A percentile compares a stretch with the other conserved stretches of the same genome.
phyloP scores from a whole-genome alignment of 2,888 invertebrate genomes.

The Cylloceria caligata region DNA sequence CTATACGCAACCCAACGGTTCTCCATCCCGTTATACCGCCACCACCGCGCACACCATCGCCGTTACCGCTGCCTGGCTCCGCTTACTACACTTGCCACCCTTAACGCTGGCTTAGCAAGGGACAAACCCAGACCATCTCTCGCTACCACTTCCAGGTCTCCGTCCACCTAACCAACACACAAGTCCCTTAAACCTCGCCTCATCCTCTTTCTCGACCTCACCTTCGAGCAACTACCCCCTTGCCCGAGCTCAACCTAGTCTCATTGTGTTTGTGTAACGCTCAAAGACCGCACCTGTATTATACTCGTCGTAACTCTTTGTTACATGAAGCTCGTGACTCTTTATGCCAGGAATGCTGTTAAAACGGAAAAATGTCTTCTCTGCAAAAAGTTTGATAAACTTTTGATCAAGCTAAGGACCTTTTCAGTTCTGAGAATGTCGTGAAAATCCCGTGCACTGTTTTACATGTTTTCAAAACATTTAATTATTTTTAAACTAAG shows the following conservation, averaged over 20 bases:
- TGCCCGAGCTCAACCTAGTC: constrained; percentile 73
- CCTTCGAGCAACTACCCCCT: constrained; percentile 41
- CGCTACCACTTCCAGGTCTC: constrained; percentile 61
- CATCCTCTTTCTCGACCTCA: constrained; percentile 40
- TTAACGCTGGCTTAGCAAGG: constrained; percentile 82
- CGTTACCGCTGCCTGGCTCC: constrained; percentile 55
- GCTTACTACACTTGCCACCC: constrained; percentile 76
- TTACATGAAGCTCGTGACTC: constrained; percentile 11
- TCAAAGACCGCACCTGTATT: constrained; percentile 76
- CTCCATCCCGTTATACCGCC: constrained; percentile 53
- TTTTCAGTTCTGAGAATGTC: background rate
- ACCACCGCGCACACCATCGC: constrained; percentile 55
- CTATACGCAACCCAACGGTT: constrained; percentile 39
- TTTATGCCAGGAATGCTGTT: constrained; percentile 16
- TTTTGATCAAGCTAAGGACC: background rate
- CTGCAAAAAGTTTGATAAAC: constrained; percentile 29
- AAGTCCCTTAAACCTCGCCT: constrained; percentile 50
- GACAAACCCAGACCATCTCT: constrained; percentile 76
- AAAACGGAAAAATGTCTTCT: background rate
- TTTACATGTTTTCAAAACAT: background rate
- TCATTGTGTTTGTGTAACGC: constrained; percentile 79
- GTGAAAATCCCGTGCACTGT: background rate
- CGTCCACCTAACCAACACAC: constrained; percentile 54
- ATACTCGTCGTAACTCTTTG: constrained; percentile 74
- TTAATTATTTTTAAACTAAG: background rate